Evolutionary conservation across 2,113 vertebrate species (phyloP), one percentile per base, ranked within the genome.

Genomic region (Shinisaurus crocodilurus): DNA sequence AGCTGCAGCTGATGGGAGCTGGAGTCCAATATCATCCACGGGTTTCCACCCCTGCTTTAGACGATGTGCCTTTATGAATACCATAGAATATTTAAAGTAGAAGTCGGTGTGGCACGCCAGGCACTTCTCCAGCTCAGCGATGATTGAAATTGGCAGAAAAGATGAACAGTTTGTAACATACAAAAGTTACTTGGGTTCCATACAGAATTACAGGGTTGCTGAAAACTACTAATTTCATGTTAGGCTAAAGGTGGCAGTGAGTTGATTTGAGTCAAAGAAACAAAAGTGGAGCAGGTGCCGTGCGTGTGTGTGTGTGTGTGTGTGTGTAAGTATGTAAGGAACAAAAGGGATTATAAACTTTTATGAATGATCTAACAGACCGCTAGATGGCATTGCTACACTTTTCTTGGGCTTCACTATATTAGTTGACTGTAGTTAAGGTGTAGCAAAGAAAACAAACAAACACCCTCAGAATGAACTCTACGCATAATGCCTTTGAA

Each of bases 361-460:
- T 2, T 45, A 7, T 69, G 34, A 67, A 50, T 69, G 29, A 40
- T 76, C 5, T 63, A 88, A 82, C 1, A 48, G n/a, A 32, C 79
- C 88, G 60, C 79, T 89, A 82, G 88, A n/a, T 89, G 88, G 88
- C 65, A 89, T 37, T 88, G 29, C 37, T 12, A 63, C 29, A 5
- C 32, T 20, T 88, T 54, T 70, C 4, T 63, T 57, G 18, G 5
- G 76, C 0, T 65, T 79, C 32, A 29, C 12, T 5, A 23, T 86
- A 9, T 37, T 27, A 8, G 10, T 40, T 57, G 32, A 3, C 9
- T 74, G 67, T 69, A 16, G 54, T 63, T 29, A 79, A 29, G 48
- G 45, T 79, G 43, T 48, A 79, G 6, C 34, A 29, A 29, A 48
- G 45, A 79, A 79, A 5, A 1, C 18, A 77, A 77, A 45, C 25